Evolutionary conservation across 1,140 invertebrate species (phyloP).

Genomic region (Drosophila cardini): DNA sequence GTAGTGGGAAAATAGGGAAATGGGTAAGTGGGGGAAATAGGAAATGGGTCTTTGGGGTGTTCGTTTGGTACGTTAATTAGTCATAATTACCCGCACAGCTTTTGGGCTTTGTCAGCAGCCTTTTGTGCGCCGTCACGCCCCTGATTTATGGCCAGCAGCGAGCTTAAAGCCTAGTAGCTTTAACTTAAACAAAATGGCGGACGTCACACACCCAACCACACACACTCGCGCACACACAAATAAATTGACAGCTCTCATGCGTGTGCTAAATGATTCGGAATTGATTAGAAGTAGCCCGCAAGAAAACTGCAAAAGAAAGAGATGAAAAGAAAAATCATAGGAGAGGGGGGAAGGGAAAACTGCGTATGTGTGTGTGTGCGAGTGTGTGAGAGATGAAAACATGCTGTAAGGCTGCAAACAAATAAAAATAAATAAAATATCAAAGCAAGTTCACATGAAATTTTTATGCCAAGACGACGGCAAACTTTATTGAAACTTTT

Average conservation of each 20-base stretch:
- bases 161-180: slow-evolving; percentile 71
- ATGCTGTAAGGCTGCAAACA: slow-evolving; percentile 35
- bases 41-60: slow-evolving; percentile 6
- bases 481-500: slow-evolving; percentile 71
- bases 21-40: background rate
- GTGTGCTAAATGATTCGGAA: slow-evolving; percentile 81
- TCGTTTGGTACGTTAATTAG: slow-evolving; percentile 73
- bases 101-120: slow-evolving; percentile 75
- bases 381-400: slow-evolving; percentile 1
- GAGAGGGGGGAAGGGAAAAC: background rate
- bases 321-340: too few species aligned
- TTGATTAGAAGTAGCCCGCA: slow-evolving; percentile 71
- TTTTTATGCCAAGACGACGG: slow-evolving; percentile 62
- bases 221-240: slow-evolving; percentile 7
- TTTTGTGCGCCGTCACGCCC: slow-evolving; percentile 78
- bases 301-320: slow-evolving; percentile 2
- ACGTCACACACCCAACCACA: slow-evolving; percentile 15
- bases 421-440: slow-evolving; percentile 83
- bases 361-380: too few species aligned
- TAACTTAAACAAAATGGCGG: slow-evolving; percentile 68
- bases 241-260: slow-evolving; percentile 70
- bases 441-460: slow-evolving; percentile 75
- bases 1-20: background rate
- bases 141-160: slow-evolving; percentile 72
- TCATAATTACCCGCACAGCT: slow-evolving; percentile 79